Percentiles rank a stretch among this genome's conserved stretches.
phyloP scores from a whole-genome alignment of 2,113 vertebrate species.

The Apistogramma diplotaenia region DNA sequence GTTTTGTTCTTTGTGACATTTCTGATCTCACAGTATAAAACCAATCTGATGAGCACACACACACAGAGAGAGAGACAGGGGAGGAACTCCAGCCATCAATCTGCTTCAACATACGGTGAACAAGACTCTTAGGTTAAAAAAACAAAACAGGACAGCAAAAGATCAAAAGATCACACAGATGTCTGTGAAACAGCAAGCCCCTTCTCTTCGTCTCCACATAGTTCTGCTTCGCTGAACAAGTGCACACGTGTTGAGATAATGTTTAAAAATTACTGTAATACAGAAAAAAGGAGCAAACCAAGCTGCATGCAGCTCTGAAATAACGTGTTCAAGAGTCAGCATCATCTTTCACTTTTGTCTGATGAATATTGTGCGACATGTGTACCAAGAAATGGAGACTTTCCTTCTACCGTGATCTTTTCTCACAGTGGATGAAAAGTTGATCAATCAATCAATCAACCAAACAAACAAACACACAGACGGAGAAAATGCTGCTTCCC shows the following conservation, averaged over 20 bases:
- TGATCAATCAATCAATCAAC: background rate
- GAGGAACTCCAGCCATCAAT: conserved; percentile 14
- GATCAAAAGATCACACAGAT: background rate
- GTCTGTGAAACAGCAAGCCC: background rate
- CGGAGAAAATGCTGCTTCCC: background rate
- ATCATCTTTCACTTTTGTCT: background rate
- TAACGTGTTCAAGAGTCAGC: conserved; percentile 1
- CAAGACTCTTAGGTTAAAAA: conserved; percentile 1
- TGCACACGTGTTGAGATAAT: background rate
- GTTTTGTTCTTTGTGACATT: background rate
- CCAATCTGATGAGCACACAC: background rate
- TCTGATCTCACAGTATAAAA: conserved; percentile 6
- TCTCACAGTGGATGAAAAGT: background rate
- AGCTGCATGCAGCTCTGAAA: background rate
- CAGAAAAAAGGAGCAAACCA: background rate
- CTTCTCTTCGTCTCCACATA: background rate
- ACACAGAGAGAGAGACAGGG: background rate
- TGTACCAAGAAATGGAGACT: background rate
- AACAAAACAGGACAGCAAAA: background rate
- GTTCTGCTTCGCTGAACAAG: background rate
- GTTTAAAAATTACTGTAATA: conserved; percentile 9
- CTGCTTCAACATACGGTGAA: conserved; percentile 16
- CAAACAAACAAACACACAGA: background rate
- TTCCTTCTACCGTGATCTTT: background rate
- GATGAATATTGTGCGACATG: background rate